A percentile compares a stretch with the other conserved stretches of the same genome.
These are phyloP conservation scores for Dolomedes plantarius DNA, from an alignment of 2,888 invertebrate species.

Conservation along the genomic window DNA sequence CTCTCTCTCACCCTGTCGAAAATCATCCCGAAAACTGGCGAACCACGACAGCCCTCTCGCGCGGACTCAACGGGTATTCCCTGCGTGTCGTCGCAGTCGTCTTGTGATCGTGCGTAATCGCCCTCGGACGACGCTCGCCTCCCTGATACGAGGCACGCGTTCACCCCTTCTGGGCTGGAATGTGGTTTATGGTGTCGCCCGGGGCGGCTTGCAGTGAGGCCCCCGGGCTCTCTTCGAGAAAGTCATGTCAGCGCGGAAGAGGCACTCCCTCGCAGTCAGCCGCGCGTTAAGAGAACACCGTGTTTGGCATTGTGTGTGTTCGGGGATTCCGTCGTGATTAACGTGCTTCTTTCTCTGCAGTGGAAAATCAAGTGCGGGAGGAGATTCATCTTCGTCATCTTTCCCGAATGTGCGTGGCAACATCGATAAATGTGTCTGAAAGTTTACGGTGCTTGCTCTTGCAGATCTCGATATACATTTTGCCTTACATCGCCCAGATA, in stretches of 20 bases:
- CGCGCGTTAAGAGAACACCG: background rate
- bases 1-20: no score
- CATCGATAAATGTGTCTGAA: no score
- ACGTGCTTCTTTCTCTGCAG: background rate
- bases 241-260: conserved; percentile 32
- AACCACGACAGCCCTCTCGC: no score
- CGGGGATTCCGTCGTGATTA: background rate
- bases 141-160: conserved; percentile 36
- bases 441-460: no score
- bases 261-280: conserved; percentile 7
- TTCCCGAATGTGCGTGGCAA: no score
- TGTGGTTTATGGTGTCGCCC: conserved; percentile 40
- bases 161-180: conserved; percentile 37
- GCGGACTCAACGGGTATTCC: background rate
- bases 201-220: background rate
- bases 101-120: background rate
- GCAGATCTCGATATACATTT: no score
- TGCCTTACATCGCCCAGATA: no score
- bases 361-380: background rate
- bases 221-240: conserved; percentile 24
- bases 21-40: no score
- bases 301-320: background rate
- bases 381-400: no score
- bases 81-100: no score
- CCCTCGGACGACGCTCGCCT: background rate